phyloP scores from a whole-genome alignment of 2,113 vertebrate genomes.

The Nothocercus julius region DNA sequence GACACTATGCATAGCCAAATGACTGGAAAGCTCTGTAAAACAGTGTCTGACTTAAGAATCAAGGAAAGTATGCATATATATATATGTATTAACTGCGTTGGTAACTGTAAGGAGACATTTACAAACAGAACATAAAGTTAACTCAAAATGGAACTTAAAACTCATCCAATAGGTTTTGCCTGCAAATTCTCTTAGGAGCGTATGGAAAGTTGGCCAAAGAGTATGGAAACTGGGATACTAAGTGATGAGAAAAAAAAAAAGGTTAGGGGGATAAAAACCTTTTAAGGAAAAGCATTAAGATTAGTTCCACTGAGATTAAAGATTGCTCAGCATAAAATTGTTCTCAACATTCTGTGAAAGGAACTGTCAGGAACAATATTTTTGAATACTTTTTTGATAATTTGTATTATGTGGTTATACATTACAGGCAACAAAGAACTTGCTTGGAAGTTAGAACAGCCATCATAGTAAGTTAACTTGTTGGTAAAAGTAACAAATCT shows the following conservation, averaged over 20 bases:
- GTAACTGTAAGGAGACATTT: neutral
- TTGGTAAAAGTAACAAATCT: neutral
- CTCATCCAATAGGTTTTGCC: neutral
- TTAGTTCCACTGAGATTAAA: neutral
- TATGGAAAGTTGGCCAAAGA: neutral
- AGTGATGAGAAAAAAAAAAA: neutral
- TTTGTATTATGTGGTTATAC: neutral
- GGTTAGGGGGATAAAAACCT: neutral
- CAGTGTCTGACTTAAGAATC: neutral
- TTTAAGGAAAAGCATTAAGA: neutral
- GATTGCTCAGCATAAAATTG: neutral
- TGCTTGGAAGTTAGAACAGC: neutral
- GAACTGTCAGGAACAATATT: neutral
- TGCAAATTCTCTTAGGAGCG: neutral
- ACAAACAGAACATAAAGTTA: neutral
- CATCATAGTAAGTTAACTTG: neutral
- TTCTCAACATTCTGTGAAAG: neutral
- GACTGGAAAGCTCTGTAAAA: neutral
- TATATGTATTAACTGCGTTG: neutral
- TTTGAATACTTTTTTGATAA: neutral
- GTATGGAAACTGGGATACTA: neutral
- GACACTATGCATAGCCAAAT: neutral
- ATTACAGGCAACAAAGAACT: neutral
- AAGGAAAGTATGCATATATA: neutral
- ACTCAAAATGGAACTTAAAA: neutral